Evolutionary conservation across 2,888 invertebrate genomes (phyloP).

Genomic region (Scaptodrosophila latifasciaeformis): DNA sequence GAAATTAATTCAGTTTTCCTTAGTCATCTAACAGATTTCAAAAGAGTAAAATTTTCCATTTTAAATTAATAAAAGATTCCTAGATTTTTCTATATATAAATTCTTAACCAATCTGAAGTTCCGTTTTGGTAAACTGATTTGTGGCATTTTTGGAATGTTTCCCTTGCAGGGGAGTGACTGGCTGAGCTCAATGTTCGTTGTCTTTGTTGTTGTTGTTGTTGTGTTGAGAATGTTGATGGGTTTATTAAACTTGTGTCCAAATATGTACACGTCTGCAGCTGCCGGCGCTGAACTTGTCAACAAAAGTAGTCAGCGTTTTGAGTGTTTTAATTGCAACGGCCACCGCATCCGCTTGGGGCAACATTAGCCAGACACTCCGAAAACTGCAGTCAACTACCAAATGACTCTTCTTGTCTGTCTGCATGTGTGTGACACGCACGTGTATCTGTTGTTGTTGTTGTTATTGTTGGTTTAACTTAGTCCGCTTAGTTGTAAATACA

Average conservation of each 20-base stretch:
- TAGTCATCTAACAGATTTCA: too few species aligned
- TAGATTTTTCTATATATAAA: too few species aligned
- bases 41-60: too few species aligned
- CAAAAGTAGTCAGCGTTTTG: not conserved
- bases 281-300: slow-evolving; percentile 1
- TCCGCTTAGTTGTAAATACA: not conserved
- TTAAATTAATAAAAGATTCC: too few species aligned
- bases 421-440: slow-evolving; percentile 1
- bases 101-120: too few species aligned
- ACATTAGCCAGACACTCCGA: slow-evolving; percentile 26
- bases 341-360: slow-evolving; percentile 1
- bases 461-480: too few species aligned
- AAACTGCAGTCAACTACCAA: slow-evolving; percentile 9
- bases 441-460: not conserved
- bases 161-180: too few species aligned
- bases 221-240: not conserved
- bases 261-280: not conserved
- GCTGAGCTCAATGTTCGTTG: not conserved
- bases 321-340: slow-evolving; percentile 6
- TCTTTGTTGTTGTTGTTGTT: not conserved
- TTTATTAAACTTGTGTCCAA: slow-evolving; percentile 4
- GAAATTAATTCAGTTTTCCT: not conserved
- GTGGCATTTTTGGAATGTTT: too few species aligned
- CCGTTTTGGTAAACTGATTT: too few species aligned
- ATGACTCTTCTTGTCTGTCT: slow-evolving; percentile 5